Conservation (phyloP, 2,797 vertebrate genomes). For the Ispidina lecontei region DNA sequence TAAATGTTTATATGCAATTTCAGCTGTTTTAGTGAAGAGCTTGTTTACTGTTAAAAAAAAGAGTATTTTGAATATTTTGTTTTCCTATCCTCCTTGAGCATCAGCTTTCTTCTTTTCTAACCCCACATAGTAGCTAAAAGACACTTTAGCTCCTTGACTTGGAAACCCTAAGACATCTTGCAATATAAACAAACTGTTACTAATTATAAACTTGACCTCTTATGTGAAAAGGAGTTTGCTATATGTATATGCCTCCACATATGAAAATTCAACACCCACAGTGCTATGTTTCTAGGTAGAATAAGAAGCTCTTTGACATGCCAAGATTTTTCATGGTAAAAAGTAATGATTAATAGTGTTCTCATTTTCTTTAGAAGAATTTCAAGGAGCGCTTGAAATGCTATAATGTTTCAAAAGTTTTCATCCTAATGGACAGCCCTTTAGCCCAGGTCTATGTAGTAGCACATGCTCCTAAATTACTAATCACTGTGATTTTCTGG, state of each 20-base stretch:
- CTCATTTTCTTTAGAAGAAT: background rate
- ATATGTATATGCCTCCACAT: background rate
- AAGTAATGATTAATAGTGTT: background rate
- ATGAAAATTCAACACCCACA: background rate
- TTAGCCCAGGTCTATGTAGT: background rate
- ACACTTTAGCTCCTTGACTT: background rate
- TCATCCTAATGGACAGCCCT: background rate
- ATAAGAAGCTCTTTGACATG: background rate
- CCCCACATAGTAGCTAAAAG: background rate
- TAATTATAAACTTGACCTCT: background rate
- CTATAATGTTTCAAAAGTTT: background rate
- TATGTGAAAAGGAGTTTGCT: background rate
- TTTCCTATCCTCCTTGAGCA: background rate
- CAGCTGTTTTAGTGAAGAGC: background rate
- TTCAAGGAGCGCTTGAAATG: background rate
- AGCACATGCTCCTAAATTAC: background rate
- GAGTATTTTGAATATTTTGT: background rate
- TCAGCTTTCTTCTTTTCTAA: background rate
- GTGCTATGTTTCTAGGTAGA: background rate
- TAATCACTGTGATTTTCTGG: background rate
- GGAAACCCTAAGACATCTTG: background rate
- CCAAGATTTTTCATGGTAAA: background rate
- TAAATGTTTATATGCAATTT: background rate
- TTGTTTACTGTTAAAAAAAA: background rate
- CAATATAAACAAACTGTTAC: background rate